Conservation (phyloP, 2,113 vertebrate genomes). For the Speoplatyrhinus poulsoni region DNA sequence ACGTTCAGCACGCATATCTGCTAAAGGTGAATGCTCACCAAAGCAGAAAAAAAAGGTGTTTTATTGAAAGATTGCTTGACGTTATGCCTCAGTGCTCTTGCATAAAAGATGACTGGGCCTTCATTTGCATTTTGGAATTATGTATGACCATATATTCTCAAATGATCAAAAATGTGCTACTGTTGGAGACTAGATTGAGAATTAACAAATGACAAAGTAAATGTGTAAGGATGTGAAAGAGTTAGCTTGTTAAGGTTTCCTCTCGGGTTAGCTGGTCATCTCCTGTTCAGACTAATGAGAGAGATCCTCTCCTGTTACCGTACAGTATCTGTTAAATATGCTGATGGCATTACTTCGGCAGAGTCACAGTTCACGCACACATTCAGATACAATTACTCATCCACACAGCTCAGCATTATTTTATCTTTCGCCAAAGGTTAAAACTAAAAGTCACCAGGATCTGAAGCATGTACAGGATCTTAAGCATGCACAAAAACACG, state of each 20-base stretch:
- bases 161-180: too few relatives aligned
- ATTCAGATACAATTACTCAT: neutral
- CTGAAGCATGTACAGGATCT: too few relatives aligned
- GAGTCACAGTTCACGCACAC: neutral
- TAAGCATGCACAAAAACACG: too few relatives aligned
- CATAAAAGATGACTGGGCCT: neutral
- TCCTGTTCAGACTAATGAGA: neutral
- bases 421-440: neutral
- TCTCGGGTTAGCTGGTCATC: conserved; percentile 39
- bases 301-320: neutral
- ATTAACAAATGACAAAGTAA: too few relatives aligned
- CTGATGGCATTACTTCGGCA: neutral
- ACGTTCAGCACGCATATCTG: neutral
- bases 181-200: too few relatives aligned
- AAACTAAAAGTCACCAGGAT: neutral
- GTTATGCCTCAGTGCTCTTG: neutral
- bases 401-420: neutral
- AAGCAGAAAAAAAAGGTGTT: neutral
- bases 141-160: too few relatives aligned
- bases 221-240: neutral
- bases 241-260: conserved; percentile 43
- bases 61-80: neutral
- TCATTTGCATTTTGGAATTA: too few relatives aligned
- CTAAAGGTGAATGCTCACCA: neutral
- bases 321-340: too few relatives aligned